Conservation (phyloP, 1,140 invertebrate species). For the Drepana arcuata region DNA sequence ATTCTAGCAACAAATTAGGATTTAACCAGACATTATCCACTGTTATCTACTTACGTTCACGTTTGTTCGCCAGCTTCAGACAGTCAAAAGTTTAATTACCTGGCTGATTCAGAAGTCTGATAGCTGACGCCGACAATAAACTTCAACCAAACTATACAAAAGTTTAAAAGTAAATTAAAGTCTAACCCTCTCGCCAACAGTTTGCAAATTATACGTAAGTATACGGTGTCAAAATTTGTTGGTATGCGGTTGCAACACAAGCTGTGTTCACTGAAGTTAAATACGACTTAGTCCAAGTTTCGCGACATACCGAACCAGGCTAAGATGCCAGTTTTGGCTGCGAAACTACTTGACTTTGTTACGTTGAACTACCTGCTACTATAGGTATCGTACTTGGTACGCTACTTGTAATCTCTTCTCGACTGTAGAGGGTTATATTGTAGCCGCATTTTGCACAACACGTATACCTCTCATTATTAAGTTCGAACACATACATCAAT, state of each 20-base stretch:
- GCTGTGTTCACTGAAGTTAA: conserved; percentile 59
- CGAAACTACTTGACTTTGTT: conserved; percentile 31
- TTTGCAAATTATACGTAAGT: conserved; percentile 42
- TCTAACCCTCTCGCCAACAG: conserved; percentile 18
- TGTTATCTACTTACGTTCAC: no score
- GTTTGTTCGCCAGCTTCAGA: conserved; percentile 1
- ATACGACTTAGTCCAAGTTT: conserved; percentile 62
- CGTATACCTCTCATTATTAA: no score
- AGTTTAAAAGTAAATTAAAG: conserved; percentile 22
- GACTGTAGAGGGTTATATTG: no score
- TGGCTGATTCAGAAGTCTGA: conserved; percentile 6
- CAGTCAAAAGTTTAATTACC: conserved; percentile 15
- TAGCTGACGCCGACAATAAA: conserved; percentile 9
- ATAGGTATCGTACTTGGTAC: no score
- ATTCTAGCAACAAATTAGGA: no score
- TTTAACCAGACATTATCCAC: no score
- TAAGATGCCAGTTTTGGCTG: conserved; percentile 49
- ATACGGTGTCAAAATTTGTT: conserved; percentile 63
- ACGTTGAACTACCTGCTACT: conserved; percentile 22
- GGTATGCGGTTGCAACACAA: conserved; percentile 54
- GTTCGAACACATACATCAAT: no score
- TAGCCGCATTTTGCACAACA: no score
- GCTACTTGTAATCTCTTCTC: no score
- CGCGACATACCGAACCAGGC: conserved; percentile 46
- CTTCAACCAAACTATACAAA: conserved; percentile 12